Evolutionary conservation across 2,797 vertebrate genomes (phyloP).

Genomic region (Microctenopoma stevenorrisi): DNA sequence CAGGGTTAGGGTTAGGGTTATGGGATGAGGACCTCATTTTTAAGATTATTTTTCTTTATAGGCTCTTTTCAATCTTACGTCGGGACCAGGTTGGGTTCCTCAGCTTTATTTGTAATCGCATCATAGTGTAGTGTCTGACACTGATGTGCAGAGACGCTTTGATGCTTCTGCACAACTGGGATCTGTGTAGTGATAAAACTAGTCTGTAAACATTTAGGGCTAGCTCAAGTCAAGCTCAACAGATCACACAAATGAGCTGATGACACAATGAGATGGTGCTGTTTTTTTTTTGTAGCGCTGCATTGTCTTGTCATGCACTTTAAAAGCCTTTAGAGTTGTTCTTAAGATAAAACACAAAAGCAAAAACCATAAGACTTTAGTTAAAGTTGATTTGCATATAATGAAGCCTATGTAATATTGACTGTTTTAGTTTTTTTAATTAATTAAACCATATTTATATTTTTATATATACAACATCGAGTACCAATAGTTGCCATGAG

Average conservation of each 20-base stretch:
- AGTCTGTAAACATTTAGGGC: constrained; percentile 13
- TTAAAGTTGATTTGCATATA: background rate
- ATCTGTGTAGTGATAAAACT: constrained; percentile 32
- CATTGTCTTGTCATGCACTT: background rate
- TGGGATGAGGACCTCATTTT: background rate
- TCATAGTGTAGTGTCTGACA: constrained; percentile 6
- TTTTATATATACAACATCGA: background rate
- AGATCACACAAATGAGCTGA: too few species aligned
- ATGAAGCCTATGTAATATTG: background rate
- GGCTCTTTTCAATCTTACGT: constrained; percentile 7
- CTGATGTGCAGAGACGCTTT: constrained; percentile 12
- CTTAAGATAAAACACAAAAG: background rate
- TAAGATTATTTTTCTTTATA: background rate
- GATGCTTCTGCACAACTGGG: constrained; percentile 9
- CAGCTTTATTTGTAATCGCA: constrained; percentile 39
- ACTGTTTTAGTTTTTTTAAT: background rate
- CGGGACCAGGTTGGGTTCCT: constrained; percentile 6
- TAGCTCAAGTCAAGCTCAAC: background rate
- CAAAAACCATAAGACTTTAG: background rate
- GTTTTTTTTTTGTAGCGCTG: background rate
- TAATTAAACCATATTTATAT: background rate
- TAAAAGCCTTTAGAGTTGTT: background rate
- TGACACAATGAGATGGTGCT: too few species aligned
- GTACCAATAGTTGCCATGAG: background rate
- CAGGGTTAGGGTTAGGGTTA: too few species aligned